phyloP scores from a whole-genome alignment of 2,888 invertebrate genomes.

The Ferdinandea cuprea region DNA sequence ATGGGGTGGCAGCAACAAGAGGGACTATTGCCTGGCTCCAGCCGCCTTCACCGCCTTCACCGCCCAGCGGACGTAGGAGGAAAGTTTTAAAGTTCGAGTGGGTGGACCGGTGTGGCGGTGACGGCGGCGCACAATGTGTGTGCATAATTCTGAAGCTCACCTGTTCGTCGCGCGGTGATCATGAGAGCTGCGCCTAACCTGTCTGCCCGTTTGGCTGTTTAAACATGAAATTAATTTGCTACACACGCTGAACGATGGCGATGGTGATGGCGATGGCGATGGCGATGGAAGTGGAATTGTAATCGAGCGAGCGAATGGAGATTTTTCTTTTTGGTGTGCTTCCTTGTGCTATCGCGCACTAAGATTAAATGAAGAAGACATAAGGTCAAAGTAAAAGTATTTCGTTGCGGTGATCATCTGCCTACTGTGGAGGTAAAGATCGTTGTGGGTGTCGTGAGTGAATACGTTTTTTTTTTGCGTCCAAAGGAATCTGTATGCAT shows the following conservation, averaged over 20 bases:
- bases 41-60: constrained; percentile 27
- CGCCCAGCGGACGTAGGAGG: constrained; percentile 30
- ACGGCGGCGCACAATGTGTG: constrained; percentile 35
- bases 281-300: constrained; percentile 65
- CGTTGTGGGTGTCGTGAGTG: constrained; percentile 69
- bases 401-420: constrained; percentile 58
- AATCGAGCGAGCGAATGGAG: constrained; percentile 58
- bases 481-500: constrained; percentile 61
- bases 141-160: constrained; percentile 67
- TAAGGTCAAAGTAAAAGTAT: constrained; percentile 75
- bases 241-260: constrained; percentile 67
- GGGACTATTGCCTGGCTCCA: constrained; percentile 11
- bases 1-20: background rate
- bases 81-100: constrained; percentile 57
- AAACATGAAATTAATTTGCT: constrained; percentile 74
- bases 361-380: constrained; percentile 71
- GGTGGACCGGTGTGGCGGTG: too few relatives aligned
- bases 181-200: constrained; percentile 59
- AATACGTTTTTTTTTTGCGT: constrained; percentile 31
- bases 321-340: constrained; percentile 40
- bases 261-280: constrained; percentile 66
- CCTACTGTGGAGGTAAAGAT: constrained; percentile 47
- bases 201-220: constrained; percentile 61
- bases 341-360: constrained; percentile 68
- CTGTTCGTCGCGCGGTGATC: constrained; percentile 57